Percentiles rank a stretch among this genome's conserved stretches.
Conservation (phyloP, 2,113 vertebrate genomes). For the Nanorana parkeri region DNA sequence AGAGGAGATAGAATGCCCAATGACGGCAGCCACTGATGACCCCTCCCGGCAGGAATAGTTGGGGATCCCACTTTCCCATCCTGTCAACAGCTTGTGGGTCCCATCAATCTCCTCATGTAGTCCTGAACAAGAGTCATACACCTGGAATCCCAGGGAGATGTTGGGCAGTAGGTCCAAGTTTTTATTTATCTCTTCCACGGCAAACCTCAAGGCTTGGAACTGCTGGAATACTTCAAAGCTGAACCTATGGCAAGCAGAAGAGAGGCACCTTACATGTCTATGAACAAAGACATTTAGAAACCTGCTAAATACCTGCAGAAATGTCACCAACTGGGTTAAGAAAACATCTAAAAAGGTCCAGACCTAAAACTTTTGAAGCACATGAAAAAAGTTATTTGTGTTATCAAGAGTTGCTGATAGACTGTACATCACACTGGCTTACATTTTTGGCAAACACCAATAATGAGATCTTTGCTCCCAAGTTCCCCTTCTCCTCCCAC, state of each 20-base stretch:
- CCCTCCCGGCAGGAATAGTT: not conserved
- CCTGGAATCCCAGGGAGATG: not conserved
- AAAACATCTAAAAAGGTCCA: no score
- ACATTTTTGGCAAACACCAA: no score
- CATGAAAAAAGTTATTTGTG: no score
- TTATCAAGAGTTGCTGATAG: no score
- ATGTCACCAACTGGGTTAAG: no score
- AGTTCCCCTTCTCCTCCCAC: no score
- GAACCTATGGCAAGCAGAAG: not conserved
- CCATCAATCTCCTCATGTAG: slow-evolving; percentile 5
- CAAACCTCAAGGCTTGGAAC: not conserved
- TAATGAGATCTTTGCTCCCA: no score
- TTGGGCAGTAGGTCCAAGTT: not conserved
- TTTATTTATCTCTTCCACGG: not conserved
- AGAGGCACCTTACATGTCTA: no score
- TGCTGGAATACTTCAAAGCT: not conserved
- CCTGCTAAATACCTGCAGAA: no score
- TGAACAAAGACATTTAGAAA: no score
- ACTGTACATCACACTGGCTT: no score
- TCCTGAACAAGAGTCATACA: slow-evolving; percentile 6
- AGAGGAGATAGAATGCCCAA: slow-evolving; percentile 37
- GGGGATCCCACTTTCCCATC: not conserved
- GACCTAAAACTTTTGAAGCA: no score
- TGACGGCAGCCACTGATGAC: not conserved
- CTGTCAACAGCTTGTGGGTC: not conserved